Evolutionary conservation across 2,113 vertebrate species (phyloP).

Genomic region (Redunca redunca): DNA sequence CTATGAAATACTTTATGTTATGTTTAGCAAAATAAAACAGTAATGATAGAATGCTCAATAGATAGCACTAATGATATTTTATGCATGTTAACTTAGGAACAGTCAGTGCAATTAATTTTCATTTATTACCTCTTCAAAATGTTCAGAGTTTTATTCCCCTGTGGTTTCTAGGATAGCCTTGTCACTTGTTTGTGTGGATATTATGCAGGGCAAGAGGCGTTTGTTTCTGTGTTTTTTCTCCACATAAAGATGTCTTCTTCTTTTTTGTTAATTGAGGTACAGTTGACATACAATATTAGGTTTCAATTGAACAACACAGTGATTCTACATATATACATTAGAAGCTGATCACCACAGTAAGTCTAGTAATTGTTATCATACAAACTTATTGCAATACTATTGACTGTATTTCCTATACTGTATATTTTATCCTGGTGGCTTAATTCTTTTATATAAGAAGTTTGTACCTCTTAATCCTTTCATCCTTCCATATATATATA

Average conservation of each 20-base stretch:
- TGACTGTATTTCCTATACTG: not conserved
- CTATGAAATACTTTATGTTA: not conserved
- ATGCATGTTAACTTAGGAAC: slow-evolving; percentile 18
- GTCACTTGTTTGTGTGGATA: not conserved
- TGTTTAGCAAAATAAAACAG: slow-evolving; percentile 27
- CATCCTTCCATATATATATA: not conserved
- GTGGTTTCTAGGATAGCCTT: not conserved
- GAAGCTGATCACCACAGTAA: not conserved
- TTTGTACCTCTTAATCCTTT: not conserved
- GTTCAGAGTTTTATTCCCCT: not conserved
- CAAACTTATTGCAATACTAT: not conserved
- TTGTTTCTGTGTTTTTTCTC: not conserved
- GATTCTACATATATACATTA: not conserved
- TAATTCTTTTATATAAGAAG: not conserved
- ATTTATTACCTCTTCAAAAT: not conserved
- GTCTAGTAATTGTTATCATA: not conserved
- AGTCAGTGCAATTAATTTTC: slow-evolving; percentile 50
- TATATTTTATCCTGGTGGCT: not conserved
- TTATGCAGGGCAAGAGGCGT: not conserved
- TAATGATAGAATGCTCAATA: slow-evolving; percentile 21
- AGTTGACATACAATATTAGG: not conserved
- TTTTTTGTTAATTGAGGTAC: not conserved
- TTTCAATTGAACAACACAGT: not conserved
- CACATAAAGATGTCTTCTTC: not conserved
- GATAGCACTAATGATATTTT: not conserved